phyloP scores from a whole-genome alignment of 92 coral and sea anemone genomes.

The Porites rus region DNA sequence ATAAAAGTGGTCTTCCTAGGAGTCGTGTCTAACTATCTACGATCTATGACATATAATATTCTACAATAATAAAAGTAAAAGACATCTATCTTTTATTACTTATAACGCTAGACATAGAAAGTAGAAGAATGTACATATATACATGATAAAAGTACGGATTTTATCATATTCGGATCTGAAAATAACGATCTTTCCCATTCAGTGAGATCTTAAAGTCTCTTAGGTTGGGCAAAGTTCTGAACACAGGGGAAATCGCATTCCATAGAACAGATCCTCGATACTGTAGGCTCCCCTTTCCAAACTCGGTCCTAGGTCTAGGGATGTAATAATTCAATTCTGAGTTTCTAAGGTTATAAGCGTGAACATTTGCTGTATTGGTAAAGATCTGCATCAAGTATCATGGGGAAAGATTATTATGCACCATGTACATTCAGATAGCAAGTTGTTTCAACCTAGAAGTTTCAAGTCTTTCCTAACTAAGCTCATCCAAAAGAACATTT shows the following conservation, averaged over 20 bases:
- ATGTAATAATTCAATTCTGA: background rate
- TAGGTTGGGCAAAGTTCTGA: background rate
- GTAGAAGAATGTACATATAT: no score
- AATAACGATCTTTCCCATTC: background rate
- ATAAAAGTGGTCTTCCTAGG: no score
- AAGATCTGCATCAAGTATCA: background rate
- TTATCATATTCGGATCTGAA: no score
- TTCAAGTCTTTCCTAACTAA: background rate
- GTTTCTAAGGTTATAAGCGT: slow-evolving; percentile 1
- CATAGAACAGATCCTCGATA: slow-evolving; percentile 10
- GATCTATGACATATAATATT: no score
- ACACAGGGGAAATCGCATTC: background rate
- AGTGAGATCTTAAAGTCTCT: background rate
- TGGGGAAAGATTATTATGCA: slow-evolving; percentile 4
- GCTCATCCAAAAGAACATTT: background rate
- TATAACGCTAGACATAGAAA: no score
- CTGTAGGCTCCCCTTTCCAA: slow-evolving; percentile 9
- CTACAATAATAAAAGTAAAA: no score
- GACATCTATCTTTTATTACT: no score
- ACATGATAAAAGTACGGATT: no score
- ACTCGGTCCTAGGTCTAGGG: slow-evolving; percentile 1
- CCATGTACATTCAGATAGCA: background rate
- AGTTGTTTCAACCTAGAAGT: background rate
- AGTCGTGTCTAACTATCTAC: no score
- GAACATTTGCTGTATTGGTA: slow-evolving; percentile 1